These are phyloP conservation scores for Passer domesticus DNA, from an alignment of 2,113 vertebrate genomes.

Conservation along the genomic window DNA sequence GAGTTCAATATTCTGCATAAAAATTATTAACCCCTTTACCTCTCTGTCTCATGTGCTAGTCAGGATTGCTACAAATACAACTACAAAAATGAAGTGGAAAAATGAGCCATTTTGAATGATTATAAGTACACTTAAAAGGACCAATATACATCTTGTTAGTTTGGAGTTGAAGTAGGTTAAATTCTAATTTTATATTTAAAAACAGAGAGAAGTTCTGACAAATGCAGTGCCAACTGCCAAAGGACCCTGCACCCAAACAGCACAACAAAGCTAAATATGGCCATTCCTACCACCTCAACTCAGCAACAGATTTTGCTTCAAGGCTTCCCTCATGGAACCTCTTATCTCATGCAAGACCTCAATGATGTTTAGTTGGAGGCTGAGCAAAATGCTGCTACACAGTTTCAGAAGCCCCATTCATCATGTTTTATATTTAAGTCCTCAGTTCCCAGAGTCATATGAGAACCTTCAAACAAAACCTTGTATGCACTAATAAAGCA, in stretches of 20 bases:
- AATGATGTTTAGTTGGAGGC: neutral
- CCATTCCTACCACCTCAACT: neutral
- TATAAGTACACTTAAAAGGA: neutral
- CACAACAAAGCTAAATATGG: neutral
- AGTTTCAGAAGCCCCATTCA: neutral
- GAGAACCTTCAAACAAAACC: neutral
- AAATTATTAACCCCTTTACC: neutral
- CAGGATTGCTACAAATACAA: neutral
- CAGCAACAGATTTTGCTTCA: neutral
- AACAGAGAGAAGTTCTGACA: neutral
- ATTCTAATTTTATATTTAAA: slow-evolving; percentile 39
- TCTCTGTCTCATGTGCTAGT: neutral
- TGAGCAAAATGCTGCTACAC: neutral
- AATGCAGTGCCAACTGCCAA: neutral
- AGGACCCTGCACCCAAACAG: neutral
- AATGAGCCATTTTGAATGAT: neutral
- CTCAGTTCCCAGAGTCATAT: neutral
- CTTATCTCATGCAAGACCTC: neutral
- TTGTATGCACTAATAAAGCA: neutral
- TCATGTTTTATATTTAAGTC: neutral
- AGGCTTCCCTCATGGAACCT: neutral
- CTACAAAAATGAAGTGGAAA: neutral
- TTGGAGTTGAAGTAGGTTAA: neutral
- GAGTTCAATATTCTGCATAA: neutral
- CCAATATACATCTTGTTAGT: neutral